These are phyloP conservation scores for Equus quagga DNA, from an alignment of 2,113 vertebrate species.

Conservation along the genomic window DNA sequence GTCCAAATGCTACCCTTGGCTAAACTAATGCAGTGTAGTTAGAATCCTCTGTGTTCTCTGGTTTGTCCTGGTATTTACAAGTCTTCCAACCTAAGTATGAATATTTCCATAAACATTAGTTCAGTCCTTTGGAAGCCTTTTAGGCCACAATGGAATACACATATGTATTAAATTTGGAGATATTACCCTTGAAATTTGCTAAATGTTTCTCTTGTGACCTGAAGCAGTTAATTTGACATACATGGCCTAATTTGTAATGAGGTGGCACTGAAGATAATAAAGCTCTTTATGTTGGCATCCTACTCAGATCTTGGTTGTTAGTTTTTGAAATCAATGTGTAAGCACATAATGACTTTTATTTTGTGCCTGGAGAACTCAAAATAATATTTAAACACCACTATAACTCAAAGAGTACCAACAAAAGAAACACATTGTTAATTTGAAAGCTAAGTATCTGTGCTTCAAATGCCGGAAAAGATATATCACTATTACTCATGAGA, in stretches of 20 bases:
- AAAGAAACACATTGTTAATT: slow-evolving; percentile 41
- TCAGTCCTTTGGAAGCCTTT: background rate
- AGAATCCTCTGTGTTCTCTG: background rate
- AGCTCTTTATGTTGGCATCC: background rate
- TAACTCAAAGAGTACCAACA: slow-evolving; percentile 31
- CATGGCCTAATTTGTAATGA: background rate
- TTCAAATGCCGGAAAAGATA: background rate
- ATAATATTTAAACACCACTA: slow-evolving; percentile 48
- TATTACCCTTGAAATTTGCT: background rate
- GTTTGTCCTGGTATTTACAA: background rate
- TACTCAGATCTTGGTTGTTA: background rate
- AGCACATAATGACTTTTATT: slow-evolving; percentile 44
- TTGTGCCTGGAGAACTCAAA: slow-evolving; percentile 46
- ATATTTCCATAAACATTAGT: background rate
- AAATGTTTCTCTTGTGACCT: background rate
- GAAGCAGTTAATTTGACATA: background rate
- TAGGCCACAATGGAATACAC: background rate
- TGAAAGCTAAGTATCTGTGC: slow-evolving; percentile 36
- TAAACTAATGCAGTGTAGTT: background rate
- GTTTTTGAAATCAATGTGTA: slow-evolving; percentile 17
- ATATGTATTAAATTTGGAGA: background rate
- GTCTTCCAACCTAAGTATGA: background rate
- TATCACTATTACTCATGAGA: background rate
- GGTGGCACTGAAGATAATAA: background rate
- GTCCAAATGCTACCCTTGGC: background rate